These are phyloP conservation scores for Cydia fagiglandana DNA, from an alignment of 1,140 invertebrate species.

Conservation along the genomic window DNA sequence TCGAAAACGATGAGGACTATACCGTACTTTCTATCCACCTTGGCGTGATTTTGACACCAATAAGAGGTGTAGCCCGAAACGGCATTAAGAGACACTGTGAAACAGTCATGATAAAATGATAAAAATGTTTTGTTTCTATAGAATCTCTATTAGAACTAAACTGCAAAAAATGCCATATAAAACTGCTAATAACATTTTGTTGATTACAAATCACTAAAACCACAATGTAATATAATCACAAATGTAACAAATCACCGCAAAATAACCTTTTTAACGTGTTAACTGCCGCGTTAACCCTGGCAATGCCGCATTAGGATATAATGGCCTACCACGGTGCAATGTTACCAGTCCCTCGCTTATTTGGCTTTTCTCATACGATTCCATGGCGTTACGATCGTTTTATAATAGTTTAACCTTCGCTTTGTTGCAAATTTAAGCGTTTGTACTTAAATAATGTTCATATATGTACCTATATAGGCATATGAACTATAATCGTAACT, in stretches of 20 bases:
- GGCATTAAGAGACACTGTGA: too few species aligned
- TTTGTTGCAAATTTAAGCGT: neutral
- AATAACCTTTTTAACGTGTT: constrained; percentile 22
- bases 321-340: neutral
- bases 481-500: too few species aligned
- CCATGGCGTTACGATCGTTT: neutral
- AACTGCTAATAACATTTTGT: neutral
- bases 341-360: neutral
- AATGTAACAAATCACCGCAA: constrained; percentile 10
- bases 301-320: constrained; percentile 27
- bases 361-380: neutral
- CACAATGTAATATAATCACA: neutral
- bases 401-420: neutral
- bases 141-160: neutral
- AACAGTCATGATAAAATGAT: too few species aligned
- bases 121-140: too few species aligned
- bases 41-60: too few species aligned
- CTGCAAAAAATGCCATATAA: neutral
- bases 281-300: constrained; percentile 24
- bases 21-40: too few species aligned
- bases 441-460: too few species aligned
- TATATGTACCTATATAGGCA: too few species aligned
- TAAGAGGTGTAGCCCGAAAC: too few species aligned
- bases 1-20: too few species aligned
- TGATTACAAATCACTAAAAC: neutral